Evolutionary conservation across 37 sponge, comb jelly and placozoan genomes (phyloP).

Genomic region (Chondrilla cf. caribensis): DNA sequence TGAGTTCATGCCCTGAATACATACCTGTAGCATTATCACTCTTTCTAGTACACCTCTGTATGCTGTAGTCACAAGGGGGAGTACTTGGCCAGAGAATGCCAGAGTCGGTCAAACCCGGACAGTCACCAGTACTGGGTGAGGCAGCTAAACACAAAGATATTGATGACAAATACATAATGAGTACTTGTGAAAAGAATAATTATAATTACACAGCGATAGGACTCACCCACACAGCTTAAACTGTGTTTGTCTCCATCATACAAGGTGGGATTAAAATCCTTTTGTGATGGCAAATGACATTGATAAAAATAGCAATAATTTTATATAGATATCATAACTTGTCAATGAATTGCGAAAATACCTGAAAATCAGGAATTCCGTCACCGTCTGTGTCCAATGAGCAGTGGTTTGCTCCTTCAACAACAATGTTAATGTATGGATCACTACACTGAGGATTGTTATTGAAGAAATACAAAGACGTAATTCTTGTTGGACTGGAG

Average conservation of each 20-base stretch:
- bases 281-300: not conserved
- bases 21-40: not conserved
- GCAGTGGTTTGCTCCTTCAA: not conserved
- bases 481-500: too few species aligned
- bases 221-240: not conserved
- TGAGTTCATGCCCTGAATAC: too few species aligned
- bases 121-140: not conserved
- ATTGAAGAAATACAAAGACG: too few species aligned
- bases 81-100: not conserved
- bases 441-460: not conserved
- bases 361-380: not conserved
- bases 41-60: not conserved
- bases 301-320: too few species aligned
- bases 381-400: slow-evolving; percentile 22
- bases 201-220: not conserved
- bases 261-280: not conserved
- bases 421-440: not conserved
- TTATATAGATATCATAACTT: too few species aligned
- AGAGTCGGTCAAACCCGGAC: not conserved
- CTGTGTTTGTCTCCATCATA: not conserved
- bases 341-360: too few species aligned
- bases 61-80: not conserved
- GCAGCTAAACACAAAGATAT: too few species aligned
- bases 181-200: not conserved
- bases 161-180: not conserved